Conservation (phyloP, 2,888 invertebrate species). For the Deilephila elpenor region DNA sequence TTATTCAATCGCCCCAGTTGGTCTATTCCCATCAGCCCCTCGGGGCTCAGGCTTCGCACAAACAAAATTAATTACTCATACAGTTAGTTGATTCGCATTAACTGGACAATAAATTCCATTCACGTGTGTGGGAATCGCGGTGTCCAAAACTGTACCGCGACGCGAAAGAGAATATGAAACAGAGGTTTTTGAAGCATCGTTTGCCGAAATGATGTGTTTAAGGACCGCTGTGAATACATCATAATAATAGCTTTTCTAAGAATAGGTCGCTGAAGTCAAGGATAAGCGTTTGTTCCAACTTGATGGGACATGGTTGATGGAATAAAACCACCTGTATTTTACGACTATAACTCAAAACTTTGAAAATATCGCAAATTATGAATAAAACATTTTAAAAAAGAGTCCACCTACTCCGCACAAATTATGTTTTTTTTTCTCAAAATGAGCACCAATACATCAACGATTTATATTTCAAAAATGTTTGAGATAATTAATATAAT, state of each 20-base stretch:
- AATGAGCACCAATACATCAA: too few species aligned
- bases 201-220: conserved; percentile 14
- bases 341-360: too few species aligned
- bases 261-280: not conserved
- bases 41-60: conserved; percentile 19
- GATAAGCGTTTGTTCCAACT: not conserved
- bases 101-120: conserved; percentile 38
- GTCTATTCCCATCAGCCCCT: conserved; percentile 12
- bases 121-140: conserved; percentile 44
- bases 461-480: too few species aligned
- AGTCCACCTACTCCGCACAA: too few species aligned
- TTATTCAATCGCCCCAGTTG: conserved; percentile 11
- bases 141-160: conserved; percentile 37
- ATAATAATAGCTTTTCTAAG: conserved; percentile 5
- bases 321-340: too few species aligned
- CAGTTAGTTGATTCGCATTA: conserved; percentile 30
- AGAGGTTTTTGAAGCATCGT: conserved; percentile 33
- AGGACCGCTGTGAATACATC: conserved; percentile 13
- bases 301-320: not conserved
- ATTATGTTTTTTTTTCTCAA: too few species aligned
- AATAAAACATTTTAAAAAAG: too few species aligned
- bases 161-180: conserved; percentile 42
- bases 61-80: conserved; percentile 26
- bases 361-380: too few species aligned
- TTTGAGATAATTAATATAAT: not conserved